Conservation (phyloP, 1,140 invertebrate genomes). For the Melanaphis sacchari region DNA sequence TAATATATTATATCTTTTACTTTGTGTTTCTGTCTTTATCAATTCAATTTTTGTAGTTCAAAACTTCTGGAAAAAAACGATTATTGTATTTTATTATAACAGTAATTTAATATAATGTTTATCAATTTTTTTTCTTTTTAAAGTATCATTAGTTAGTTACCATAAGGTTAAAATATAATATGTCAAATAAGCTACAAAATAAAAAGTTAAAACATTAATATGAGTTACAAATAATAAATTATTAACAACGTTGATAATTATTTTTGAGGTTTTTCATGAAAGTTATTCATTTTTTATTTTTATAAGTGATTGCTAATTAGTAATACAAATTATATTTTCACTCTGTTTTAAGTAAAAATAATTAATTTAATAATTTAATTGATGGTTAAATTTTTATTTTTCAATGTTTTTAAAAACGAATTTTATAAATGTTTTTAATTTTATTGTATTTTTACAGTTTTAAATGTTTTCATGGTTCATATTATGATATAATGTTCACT, state of each 20-base stretch:
- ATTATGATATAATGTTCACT: not conserved
- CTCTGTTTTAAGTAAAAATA: not conserved
- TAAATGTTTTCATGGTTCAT: not conserved
- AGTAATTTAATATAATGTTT: not conserved
- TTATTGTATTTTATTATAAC: not conserved
- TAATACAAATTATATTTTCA: not conserved
- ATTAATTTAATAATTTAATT: not conserved
- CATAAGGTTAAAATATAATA: not conserved
- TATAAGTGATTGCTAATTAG: not conserved
- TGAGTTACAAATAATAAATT: not conserved
- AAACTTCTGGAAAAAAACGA: not conserved
- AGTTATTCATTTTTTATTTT: not conserved
- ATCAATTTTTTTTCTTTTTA: not conserved
- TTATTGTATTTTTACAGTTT: not conserved
- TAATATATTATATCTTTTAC: not conserved
- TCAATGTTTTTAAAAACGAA: not conserved
- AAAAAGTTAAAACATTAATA: not conserved
- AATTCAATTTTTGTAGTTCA: too few species aligned
- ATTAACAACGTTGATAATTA: not conserved
- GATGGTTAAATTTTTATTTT: not conserved
- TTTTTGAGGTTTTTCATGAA: not conserved
- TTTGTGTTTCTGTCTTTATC: not conserved
- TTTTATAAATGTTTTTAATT: not conserved
- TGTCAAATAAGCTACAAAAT: not conserved
- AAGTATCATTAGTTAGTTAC: not conserved